Evolutionary conservation across 2,113 vertebrate species (phyloP).

Genomic region (Bambusicola thoracicus): DNA sequence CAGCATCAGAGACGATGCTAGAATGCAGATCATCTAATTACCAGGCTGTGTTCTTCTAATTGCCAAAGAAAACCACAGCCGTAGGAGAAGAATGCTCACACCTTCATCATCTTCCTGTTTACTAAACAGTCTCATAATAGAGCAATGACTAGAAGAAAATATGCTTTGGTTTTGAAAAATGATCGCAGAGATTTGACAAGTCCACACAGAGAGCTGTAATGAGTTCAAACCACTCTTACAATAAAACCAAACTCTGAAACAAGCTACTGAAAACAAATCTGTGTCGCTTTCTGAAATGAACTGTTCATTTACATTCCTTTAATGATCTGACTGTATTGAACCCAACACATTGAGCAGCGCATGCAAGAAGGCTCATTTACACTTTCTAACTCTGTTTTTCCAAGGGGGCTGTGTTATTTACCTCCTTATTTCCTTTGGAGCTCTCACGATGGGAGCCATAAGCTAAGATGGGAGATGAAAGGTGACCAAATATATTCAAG

Average conservation of each 20-base stretch:
- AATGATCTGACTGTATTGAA: conserved; percentile 51
- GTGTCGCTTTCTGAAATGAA: conserved; percentile 24
- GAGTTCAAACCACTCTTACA: neutral
- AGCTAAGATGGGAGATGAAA: conserved; percentile 35
- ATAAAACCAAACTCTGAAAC: conserved; percentile 37
- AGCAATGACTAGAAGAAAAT: conserved; percentile 39
- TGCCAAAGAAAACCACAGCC: conserved; percentile 31
- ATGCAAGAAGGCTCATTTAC: conserved; percentile 54
- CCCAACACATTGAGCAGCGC: neutral
- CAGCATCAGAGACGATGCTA: neutral
- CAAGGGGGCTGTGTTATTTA: neutral
- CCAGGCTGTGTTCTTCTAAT: conserved; percentile 12
- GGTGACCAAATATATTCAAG: conserved; percentile 21
- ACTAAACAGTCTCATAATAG: conserved; percentile 13
- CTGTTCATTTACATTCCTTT: conserved; percentile 59
- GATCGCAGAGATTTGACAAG: conserved; percentile 18
- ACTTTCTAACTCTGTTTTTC: conserved; percentile 39
- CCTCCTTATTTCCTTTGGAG: conserved; percentile 29
- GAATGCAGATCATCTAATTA: neutral
- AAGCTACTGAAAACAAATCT: conserved; percentile 36
- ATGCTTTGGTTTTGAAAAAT: conserved; percentile 13
- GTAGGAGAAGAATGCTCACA: neutral
- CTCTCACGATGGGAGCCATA: neutral
- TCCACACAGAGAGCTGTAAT: neutral
- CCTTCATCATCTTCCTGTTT: conserved; percentile 28